Percentiles rank a stretch among this genome's conserved stretches.
Conservation (phyloP, 1,140 invertebrate genomes). For the Drosophila suzukii region DNA sequence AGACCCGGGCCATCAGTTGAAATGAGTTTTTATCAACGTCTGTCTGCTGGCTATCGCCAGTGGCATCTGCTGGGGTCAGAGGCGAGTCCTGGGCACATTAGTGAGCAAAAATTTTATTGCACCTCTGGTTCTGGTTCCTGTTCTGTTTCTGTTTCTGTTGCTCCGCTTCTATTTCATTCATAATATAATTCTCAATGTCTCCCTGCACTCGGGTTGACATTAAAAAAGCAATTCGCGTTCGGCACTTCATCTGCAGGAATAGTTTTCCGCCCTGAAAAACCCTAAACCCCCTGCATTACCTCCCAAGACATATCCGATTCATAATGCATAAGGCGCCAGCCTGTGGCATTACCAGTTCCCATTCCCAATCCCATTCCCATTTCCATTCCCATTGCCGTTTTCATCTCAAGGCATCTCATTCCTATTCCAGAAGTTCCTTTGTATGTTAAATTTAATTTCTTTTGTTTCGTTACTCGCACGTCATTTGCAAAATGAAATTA, state of each 20-base stretch:
- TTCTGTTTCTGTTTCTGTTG: slow-evolving; percentile 14
- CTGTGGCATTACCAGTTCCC: slow-evolving; percentile 10
- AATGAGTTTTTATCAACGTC: slow-evolving; percentile 80
- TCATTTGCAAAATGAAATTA: slow-evolving; percentile 84
- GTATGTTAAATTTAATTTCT: slow-evolving; percentile 83
- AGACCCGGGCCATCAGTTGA: slow-evolving; percentile 67
- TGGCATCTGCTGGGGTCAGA: slow-evolving; percentile 37
- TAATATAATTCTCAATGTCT: slow-evolving; percentile 62
- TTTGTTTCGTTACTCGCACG: slow-evolving; percentile 83
- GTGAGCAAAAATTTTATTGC: slow-evolving; percentile 79
- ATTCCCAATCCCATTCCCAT: slow-evolving; percentile 5
- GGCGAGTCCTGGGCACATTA: slow-evolving; percentile 60
- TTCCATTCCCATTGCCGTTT: slow-evolving; percentile 11
- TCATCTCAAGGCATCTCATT: slow-evolving; percentile 32
- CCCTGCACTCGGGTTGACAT: slow-evolving; percentile 59
- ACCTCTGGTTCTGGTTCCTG: slow-evolving; percentile 58
- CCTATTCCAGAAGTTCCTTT: slow-evolving; percentile 55
- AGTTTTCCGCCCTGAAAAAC: slow-evolving; percentile 39
- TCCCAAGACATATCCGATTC: slow-evolving; percentile 66
- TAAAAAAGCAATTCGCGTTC: slow-evolving; percentile 74
- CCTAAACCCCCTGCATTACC: not conserved
- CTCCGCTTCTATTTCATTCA: slow-evolving; percentile 54
- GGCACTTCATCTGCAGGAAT: slow-evolving; percentile 58
- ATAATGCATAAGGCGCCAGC: slow-evolving; percentile 76
- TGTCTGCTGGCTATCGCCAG: slow-evolving; percentile 50